phyloP scores from a whole-genome alignment of 2,888 invertebrate genomes.

The Dyspetes luteomarginatus region DNA sequence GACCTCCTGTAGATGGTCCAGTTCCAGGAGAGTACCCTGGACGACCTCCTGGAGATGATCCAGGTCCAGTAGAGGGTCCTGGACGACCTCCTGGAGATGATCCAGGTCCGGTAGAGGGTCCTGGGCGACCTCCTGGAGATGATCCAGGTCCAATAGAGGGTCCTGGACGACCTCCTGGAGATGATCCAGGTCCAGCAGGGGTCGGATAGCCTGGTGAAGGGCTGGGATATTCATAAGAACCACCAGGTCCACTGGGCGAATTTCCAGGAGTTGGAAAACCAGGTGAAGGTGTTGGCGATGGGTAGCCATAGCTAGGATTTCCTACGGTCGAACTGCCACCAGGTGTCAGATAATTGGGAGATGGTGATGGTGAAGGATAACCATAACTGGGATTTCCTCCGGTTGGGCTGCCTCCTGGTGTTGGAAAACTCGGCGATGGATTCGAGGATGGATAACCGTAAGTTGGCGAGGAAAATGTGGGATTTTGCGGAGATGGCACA shows the following conservation, averaged over 20 bases:
- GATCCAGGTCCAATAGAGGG: conserved; percentile 60
- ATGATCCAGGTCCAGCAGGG: conserved; percentile 27
- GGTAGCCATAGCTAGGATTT: conserved; percentile 41
- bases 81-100: conserved; percentile 61
- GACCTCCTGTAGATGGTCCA: conserved; percentile 38
- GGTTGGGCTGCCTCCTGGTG: conserved; percentile 47
- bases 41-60: conserved; percentile 25
- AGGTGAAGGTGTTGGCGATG: conserved; percentile 52
- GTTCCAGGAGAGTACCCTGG: conserved; percentile 61
- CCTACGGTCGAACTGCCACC: conserved; percentile 39
- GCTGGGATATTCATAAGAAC: conserved; percentile 76
- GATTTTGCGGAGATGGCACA: conserved; percentile 65
- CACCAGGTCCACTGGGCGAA: conserved; percentile 64
- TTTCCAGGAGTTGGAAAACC: conserved; percentile 74
- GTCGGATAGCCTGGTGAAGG: conserved; percentile 63
- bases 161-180: conserved; percentile 33
- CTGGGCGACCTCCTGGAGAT: conserved; percentile 59
- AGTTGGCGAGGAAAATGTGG: conserved; percentile 52
- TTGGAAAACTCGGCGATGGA: conserved; percentile 59
- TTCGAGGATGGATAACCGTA: conserved; percentile 59
- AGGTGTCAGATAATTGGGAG: conserved; percentile 57
- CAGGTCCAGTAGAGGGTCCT: conserved; percentile 36
- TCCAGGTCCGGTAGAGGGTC: conserved; percentile 62
- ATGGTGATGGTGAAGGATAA: conserved; percentile 54
- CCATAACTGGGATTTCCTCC: conserved; percentile 21